phyloP scores from a whole-genome alignment of 2,113 vertebrate genomes.

The Ctenodactylus gundi region DNA sequence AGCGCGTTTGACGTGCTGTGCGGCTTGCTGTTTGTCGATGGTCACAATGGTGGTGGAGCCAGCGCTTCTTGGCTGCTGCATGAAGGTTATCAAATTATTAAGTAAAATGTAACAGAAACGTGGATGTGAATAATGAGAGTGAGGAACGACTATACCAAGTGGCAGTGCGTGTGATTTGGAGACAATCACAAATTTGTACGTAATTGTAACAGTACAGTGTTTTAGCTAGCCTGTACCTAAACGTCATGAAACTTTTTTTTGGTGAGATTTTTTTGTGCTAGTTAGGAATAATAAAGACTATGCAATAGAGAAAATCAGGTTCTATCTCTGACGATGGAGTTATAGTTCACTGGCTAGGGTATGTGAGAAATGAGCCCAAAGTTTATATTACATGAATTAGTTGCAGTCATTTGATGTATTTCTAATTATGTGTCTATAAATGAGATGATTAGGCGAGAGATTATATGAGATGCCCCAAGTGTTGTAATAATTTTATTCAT shows the following conservation, averaged over 20 bases:
- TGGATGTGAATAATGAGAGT: not conserved
- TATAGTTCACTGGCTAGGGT: not conserved
- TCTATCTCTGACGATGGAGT: not conserved
- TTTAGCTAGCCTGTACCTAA: not conserved
- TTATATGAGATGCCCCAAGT: not conserved
- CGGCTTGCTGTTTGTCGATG: not conserved
- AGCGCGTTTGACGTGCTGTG: not conserved
- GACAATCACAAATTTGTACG: not conserved
- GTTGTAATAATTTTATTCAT: constrained; percentile 19
- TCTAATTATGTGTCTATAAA: constrained; percentile 16
- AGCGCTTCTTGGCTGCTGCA: not conserved
- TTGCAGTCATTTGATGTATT: not conserved
- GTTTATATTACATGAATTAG: not conserved
- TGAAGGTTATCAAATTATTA: not conserved
- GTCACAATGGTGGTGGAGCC: not conserved
- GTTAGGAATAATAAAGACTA: not conserved
- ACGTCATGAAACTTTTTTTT: not conserved
- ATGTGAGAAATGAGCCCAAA: not conserved
- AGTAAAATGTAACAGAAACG: not conserved
- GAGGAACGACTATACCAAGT: not conserved
- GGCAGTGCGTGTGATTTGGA: not conserved
- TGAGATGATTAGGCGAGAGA: not conserved
- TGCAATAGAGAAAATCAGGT: not conserved
- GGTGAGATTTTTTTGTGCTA: not conserved
- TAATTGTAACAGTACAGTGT: not conserved